Base-by-base conservation (phyloP, 2,797 vertebrate genomes). In the Chrosomus eos region DNA sequence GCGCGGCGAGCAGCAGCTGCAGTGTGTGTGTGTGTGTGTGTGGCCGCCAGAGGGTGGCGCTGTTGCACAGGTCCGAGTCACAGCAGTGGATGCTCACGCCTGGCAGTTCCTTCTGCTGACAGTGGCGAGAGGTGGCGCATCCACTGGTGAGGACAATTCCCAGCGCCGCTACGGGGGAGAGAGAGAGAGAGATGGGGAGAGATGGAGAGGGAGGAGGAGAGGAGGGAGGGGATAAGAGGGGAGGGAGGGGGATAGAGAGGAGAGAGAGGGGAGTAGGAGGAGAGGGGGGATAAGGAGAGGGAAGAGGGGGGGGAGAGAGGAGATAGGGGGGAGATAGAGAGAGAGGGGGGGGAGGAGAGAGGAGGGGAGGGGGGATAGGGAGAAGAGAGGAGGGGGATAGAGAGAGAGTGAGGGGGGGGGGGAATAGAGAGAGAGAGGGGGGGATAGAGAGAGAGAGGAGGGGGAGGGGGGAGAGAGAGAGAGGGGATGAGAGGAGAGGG, bases 111-210 rank as follows among this genome's bases (percentile, higher is more conserved):
- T 96, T 96, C 89, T 98, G 97, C 90, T 97, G 97, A 93, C 97
- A 97, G 92, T 98, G 97, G 79, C 97, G 96, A 55, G 97, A 97
- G 4, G 97, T 97, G 91, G 97, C 97, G 21, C 97, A 97, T 83
- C 97, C 96, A 3, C 96, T 97, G 90, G 96, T 95, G 93, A 97
- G 93, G 87, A 96, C 94, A 40, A 97, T 95, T 81, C 96, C 96
- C 92, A 96, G 93, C 53, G 97, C 96, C 82, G 95, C 97, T 97
- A 92, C 71, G 7, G 48, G 1, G 48, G 4, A 11, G 43, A 3
- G 11, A 0, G 16, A 0, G 48, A 16, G 14, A 4, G 3, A 0
- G 45, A 0, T 74, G 74, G 66, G 43, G 67, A n/a, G n/a, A n/a
- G n/a, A n/a, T n/a, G n/a, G 13, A 70, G 36, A 31, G 10, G 14